Conservation (phyloP, 2,797 vertebrate species). For the Gephyroberyx darwinii region DNA sequence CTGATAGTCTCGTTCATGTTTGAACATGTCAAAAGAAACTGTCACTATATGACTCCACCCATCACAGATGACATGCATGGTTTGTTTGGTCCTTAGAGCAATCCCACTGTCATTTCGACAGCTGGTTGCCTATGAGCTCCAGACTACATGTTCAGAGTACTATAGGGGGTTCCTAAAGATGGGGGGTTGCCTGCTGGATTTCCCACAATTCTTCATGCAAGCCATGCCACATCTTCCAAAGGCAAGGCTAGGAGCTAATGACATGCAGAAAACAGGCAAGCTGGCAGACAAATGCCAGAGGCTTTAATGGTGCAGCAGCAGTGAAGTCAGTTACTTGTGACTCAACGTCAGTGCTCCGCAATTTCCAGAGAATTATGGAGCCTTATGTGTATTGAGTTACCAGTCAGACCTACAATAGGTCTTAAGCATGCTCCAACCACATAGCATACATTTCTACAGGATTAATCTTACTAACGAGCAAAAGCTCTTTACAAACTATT, state of each 20-base stretch:
- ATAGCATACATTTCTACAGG: conserved; percentile 45
- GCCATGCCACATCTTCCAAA: conserved; percentile 31
- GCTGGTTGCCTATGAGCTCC: conserved; percentile 57
- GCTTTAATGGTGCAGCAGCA: conserved; percentile 28
- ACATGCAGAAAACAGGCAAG: conserved; percentile 50
- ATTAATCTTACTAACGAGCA: conserved; percentile 37
- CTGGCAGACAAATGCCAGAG: conserved; percentile 47
- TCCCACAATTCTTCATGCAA: conserved; percentile 63
- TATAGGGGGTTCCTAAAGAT: conserved; percentile 52
- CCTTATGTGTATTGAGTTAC: conserved; percentile 9
- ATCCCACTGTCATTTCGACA: conserved; percentile 44
- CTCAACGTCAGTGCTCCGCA: conserved; percentile 36
- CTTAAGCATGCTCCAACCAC: conserved; percentile 32
- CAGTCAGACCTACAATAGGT: conserved; percentile 9
- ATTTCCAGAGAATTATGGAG: conserved; percentile 39
- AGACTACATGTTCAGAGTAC: conserved; percentile 57
- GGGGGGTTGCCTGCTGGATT: conserved; percentile 31
- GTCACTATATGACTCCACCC: conserved; percentile 26
- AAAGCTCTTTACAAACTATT: conserved; percentile 27
- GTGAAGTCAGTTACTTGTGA: conserved; percentile 33
- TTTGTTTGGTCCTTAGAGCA: conserved; percentile 25
- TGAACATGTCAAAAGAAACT: background rate
- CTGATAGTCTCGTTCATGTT: conserved; percentile 12
- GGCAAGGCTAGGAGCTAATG: conserved; percentile 43
- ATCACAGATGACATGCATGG: conserved; percentile 47